Evolutionary conservation across 2,113 vertebrate genomes (phyloP).

Genomic region (Toxostoma redivivum): DNA sequence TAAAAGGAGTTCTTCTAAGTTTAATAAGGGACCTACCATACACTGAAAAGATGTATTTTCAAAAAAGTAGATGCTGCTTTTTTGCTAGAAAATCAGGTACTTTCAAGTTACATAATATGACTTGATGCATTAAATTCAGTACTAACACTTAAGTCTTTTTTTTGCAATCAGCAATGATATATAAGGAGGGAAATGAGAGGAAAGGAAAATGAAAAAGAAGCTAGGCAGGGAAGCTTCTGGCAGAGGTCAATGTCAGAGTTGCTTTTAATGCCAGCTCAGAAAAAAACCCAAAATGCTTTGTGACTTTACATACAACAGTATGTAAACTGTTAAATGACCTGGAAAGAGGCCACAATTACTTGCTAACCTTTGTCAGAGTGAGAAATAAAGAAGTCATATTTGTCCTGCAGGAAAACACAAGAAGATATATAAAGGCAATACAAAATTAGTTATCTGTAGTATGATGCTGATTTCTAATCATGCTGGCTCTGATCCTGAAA

Average conservation of each 20-base stretch:
- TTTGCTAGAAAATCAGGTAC: not conserved
- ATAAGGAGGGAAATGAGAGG: not conserved
- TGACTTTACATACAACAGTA: not conserved
- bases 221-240: not conserved
- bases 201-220: not conserved
- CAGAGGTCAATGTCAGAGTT: not conserved
- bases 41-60: not conserved
- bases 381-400: not conserved
- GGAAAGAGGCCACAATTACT: not conserved
- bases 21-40: not conserved
- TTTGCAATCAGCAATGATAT: not conserved
- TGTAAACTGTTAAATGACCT: not conserved
- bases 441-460: not conserved
- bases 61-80: not conserved
- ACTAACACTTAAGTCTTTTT: not conserved
- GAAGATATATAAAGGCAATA: not conserved
- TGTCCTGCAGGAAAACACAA: not conserved
- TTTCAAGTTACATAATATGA: not conserved
- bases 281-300: not conserved
- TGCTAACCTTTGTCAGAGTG: not conserved
- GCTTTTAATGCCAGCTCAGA: not conserved
- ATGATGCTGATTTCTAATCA: not conserved
- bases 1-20: not conserved
- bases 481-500: not conserved
- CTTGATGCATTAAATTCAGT: not conserved